Percentiles rank a stretch among this genome's conserved stretches.
phyloP scores from a whole-genome alignment of 1,140 invertebrate genomes.

The Himalopsyche phryganea region DNA sequence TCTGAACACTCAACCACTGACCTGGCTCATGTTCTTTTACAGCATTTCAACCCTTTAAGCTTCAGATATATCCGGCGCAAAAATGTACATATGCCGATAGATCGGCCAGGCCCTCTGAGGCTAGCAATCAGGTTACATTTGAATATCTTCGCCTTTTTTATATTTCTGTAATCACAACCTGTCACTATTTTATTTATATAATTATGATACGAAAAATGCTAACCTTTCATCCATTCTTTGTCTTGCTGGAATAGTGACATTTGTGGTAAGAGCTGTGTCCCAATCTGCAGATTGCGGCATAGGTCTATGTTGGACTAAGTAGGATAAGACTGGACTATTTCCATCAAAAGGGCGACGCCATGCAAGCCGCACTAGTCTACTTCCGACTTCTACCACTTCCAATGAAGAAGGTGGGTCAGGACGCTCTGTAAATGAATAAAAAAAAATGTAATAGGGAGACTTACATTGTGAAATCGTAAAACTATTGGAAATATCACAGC shows the following conservation, averaged over 20 bases:
- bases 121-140: too few species aligned
- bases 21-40: too few species aligned
- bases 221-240: neutral
- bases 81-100: too few species aligned
- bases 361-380: slow-evolving; percentile 66
- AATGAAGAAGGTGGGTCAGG: slow-evolving; percentile 68
- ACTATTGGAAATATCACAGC: neutral
- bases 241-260: slow-evolving; percentile 42
- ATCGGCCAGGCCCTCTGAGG: too few species aligned
- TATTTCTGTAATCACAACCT: too few species aligned
- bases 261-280: slow-evolving; percentile 46
- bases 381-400: slow-evolving; percentile 64
- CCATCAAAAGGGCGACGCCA: slow-evolving; percentile 78
- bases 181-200: too few species aligned
- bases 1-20: too few species aligned
- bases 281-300: slow-evolving; percentile 37
- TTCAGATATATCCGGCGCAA: too few species aligned
- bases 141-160: too few species aligned
- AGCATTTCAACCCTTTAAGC: too few species aligned
- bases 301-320: slow-evolving; percentile 67
- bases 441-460: neutral
- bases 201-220: too few species aligned
- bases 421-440: slow-evolving; percentile 54
- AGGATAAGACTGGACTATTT: slow-evolving; percentile 73
- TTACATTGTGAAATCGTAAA: too few species aligned